Evolutionary conservation across 2,888 invertebrate genomes (phyloP).

Genomic region (Helobdella robusta): DNA sequence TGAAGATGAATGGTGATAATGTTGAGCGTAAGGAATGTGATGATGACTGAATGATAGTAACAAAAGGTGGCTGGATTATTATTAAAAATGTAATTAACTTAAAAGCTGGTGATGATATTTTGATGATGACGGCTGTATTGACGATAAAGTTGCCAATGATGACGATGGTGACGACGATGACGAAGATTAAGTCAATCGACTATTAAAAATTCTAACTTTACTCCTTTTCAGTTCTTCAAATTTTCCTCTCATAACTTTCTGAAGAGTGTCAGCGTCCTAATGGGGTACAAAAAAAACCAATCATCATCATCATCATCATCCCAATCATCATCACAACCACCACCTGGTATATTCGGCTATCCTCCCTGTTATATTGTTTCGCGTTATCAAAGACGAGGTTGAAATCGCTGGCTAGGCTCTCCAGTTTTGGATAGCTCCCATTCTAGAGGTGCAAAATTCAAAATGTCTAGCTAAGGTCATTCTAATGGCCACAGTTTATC

Average conservation of each 20-base stretch:
- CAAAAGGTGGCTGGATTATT: too few relatives aligned
- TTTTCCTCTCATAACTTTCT: conserved; percentile 70
- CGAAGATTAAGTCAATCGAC: too few relatives aligned
- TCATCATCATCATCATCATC: neutral
- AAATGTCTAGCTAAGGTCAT: neutral
- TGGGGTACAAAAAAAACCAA: neutral
- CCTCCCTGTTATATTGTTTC: conserved; percentile 72
- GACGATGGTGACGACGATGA: too few relatives aligned
- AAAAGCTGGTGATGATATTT: too few relatives aligned
- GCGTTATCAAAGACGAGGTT: conserved; percentile 96
- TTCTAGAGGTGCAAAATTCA: conserved; percentile 19
- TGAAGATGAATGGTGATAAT: too few relatives aligned
- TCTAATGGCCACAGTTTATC: neutral
- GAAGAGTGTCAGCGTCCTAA: conserved; percentile 70
- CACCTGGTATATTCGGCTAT: conserved; percentile 71
- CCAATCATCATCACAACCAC: conserved; percentile 24
- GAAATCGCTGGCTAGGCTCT: conserved; percentile 80
- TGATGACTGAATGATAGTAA: too few relatives aligned
- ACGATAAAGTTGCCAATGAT: too few relatives aligned
- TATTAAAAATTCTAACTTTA: neutral
- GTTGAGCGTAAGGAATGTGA: too few relatives aligned
- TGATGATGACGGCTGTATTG: too few relatives aligned
- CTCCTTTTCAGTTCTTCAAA: conserved; percentile 38
- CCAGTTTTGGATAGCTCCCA: conserved; percentile 34
- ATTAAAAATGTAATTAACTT: too few relatives aligned